phyloP scores from a whole-genome alignment of 2,888 invertebrate species.

The Digitonthophagus gazella region DNA sequence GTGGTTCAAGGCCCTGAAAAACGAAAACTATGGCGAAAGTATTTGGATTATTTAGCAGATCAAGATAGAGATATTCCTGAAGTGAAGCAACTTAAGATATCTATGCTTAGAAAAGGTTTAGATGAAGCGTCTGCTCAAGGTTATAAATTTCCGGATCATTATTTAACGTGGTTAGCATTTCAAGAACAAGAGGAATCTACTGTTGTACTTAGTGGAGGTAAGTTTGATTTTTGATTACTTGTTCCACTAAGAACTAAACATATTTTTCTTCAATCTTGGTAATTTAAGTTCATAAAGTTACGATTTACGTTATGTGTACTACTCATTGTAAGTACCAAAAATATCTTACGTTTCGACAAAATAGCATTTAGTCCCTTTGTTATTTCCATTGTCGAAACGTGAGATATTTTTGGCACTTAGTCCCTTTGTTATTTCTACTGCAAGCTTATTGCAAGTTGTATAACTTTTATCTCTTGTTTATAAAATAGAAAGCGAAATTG shows the following conservation, averaged over 20 bases:
- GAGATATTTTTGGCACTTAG: too few relatives aligned
- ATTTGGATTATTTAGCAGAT: neutral
- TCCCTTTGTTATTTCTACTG: too few relatives aligned
- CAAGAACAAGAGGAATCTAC: neutral
- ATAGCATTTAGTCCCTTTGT: too few relatives aligned
- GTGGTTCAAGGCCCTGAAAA: neutral
- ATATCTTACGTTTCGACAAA: too few relatives aligned
- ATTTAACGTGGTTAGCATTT: neutral
- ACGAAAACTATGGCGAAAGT: neutral
- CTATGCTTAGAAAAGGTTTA: neutral
- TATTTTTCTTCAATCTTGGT: conserved; percentile 5
- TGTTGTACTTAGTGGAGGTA: neutral
- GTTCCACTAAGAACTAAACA: too few relatives aligned
- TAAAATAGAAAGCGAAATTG: too few relatives aligned
- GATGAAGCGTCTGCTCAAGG: neutral
- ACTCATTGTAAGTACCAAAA: too few relatives aligned
- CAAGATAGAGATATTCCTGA: neutral
- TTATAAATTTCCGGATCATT: neutral
- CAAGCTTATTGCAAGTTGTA: too few relatives aligned
- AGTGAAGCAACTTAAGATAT: neutral
- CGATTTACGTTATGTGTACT: too few relatives aligned
- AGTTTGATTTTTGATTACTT: neutral
- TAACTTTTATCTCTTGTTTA: too few relatives aligned
- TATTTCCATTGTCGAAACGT: too few relatives aligned
- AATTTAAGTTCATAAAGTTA: too few relatives aligned